Base-by-base conservation (phyloP, 1,140 invertebrate species). In the Drosophila pachea region DNA sequence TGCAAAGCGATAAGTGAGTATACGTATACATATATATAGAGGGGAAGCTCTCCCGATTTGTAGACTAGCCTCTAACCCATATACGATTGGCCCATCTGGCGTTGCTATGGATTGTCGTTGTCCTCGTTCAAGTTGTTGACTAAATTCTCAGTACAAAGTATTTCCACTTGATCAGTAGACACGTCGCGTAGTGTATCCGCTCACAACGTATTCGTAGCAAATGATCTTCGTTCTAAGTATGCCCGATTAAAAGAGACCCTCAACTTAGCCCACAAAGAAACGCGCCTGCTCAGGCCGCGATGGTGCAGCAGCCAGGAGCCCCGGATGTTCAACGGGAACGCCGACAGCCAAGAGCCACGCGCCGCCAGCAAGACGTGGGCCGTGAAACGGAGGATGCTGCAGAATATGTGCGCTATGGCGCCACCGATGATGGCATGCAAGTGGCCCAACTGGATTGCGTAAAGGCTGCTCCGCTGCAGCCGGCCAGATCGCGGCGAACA, bases 1-100 rank as follows among this genome's bases (percentile, higher is more conserved):
- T 89, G 61, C 78, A 76, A 35, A 89, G 88, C 55, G 87, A 88
- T 59, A 84, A 77, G 89, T 89, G 54, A 88, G 88, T 79, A 35
- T 12, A 31, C 2, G 4, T 3, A 42, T 70, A 32, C n/a, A 7
- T 31, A 22, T 31, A 22, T 22, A 22, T 22, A 22, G 22, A 22
- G 22, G 22, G 22, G 22, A 3, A 22, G 22, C 22, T 36, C 9
- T 3, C 4, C 35, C 31, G 8, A 55, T 8, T 36, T 8, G 47
- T 64, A 63, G 45, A 40, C 16, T 68, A 63, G 59, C n/a, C 47
- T 22, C 22, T 64, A 56, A 59, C 59, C 40, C 1, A 45, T 22
- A 36, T 5, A 22, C 22, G 7, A 32, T 62, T 61, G 69, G 68
- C 76, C 66, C 68, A 58, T 68, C 72, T 78, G 76, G 76, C 67